These are phyloP conservation scores for Trichogramma evanescens DNA, from an alignment of 2,888 invertebrate species.

Conservation along the genomic window DNA sequence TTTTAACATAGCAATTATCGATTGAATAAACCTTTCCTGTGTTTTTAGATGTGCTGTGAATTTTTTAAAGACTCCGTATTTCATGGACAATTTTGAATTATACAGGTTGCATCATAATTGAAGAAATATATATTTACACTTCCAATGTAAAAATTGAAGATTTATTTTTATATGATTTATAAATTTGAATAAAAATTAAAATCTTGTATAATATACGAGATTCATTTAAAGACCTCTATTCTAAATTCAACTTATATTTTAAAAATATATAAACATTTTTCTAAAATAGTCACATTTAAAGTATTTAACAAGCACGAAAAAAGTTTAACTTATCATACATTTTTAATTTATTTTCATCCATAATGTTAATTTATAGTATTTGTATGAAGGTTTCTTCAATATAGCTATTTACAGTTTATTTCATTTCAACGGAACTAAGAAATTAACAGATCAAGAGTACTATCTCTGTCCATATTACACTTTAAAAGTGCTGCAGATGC, in stretches of 20 bases:
- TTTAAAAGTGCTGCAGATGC: conserved; percentile 68
- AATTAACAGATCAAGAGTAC: conserved; percentile 76
- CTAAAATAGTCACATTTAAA: conserved; percentile 15
- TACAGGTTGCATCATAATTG: conserved; percentile 24
- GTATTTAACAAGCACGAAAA: conserved; percentile 21
- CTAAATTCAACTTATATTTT: conserved; percentile 8
- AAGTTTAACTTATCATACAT: conserved; percentile 11
- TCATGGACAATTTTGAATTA: conserved; percentile 28
- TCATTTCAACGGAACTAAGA: conserved; percentile 51
- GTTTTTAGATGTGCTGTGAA: conserved; percentile 33
- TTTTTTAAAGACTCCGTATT: conserved; percentile 28
- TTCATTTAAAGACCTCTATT: background rate
- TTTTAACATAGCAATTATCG: background rate
- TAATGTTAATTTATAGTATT: too few species aligned
- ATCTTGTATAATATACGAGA: conserved; percentile 19
- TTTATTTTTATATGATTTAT: conserved; percentile 5
- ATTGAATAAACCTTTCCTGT: conserved; percentile 3
- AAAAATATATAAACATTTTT: conserved; percentile 16
- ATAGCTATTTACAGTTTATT: conserved; percentile 22
- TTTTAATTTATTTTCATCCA: too few species aligned
- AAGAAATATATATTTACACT: conserved; percentile 9
- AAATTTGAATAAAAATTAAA: conserved; percentile 15
- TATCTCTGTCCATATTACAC: conserved; percentile 76
- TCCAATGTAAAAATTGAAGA: conserved; percentile 11
- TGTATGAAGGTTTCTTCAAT: background rate